Percentiles rank a stretch among this genome's conserved stretches.
Conservation (phyloP, 2,113 vertebrate species). For the Australoheros scitulus region DNA sequence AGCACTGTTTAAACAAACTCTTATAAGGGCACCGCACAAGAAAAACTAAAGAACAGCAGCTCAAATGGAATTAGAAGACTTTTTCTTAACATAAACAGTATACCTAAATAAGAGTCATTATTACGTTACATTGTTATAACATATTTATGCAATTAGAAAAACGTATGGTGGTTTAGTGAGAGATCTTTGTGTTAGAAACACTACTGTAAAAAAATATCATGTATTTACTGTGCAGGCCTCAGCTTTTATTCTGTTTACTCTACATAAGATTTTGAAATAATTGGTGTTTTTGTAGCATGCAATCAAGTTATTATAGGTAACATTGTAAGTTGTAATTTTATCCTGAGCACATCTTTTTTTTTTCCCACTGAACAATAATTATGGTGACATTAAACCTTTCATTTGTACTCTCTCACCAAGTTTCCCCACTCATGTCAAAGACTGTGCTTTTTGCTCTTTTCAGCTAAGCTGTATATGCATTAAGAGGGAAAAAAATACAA, state of each 20-base stretch:
- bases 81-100: background rate
- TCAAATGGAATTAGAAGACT: background rate
- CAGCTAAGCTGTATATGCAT: background rate
- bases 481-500: background rate
- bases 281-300: background rate
- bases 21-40: background rate
- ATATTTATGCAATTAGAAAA: background rate
- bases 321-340: background rate
- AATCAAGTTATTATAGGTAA: background rate
- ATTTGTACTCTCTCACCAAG: background rate
- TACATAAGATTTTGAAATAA: background rate
- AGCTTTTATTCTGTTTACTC: background rate
- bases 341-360: background rate
- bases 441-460: background rate
- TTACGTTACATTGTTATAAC: background rate
- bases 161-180: background rate
- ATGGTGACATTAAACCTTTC: background rate
- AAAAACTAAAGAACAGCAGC: background rate
- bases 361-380: slow-evolving; percentile 7
- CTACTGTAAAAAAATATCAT: background rate
- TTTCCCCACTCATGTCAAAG: background rate
- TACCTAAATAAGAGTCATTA: background rate
- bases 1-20: background rate
- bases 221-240: background rate
- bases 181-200: background rate